These are phyloP conservation scores for Argynnis bischoffii DNA, from an alignment of 2,888 invertebrate genomes.

Conservation along the genomic window DNA sequence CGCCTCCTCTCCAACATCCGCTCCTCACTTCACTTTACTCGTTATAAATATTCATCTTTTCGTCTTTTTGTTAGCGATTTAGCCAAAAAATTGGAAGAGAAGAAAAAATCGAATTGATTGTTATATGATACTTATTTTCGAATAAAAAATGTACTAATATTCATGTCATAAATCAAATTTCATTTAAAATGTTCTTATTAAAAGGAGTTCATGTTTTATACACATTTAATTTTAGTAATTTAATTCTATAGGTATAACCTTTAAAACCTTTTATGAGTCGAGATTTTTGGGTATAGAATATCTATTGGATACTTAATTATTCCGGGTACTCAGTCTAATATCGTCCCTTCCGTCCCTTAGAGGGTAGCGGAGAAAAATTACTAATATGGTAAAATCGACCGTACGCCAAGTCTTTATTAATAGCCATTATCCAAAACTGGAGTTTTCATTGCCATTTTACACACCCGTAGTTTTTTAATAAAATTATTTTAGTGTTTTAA, in stretches of 20 bases:
- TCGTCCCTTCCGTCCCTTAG: slow-evolving; percentile 11
- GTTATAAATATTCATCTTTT: too few relatives aligned
- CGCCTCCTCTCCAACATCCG: too few relatives aligned
- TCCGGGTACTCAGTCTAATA: slow-evolving; percentile 21
- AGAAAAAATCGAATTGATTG: too few relatives aligned
- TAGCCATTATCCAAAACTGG: slow-evolving; percentile 16
- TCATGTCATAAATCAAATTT: too few relatives aligned
- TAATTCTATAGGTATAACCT: not conserved
- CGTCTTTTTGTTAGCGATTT: too few relatives aligned
- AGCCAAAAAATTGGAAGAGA: too few relatives aligned
- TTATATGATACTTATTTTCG: too few relatives aligned
- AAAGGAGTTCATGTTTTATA: not conserved
- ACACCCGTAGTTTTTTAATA: not conserved
- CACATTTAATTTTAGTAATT: not conserved
- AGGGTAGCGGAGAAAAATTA: slow-evolving; percentile 18
- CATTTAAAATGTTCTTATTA: not conserved
- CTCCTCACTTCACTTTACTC: too few relatives aligned
- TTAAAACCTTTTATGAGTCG: not conserved
- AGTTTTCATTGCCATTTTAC: slow-evolving; percentile 5
- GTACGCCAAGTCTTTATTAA: slow-evolving; percentile 15
- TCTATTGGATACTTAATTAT: slow-evolving; percentile 11
- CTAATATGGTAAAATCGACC: slow-evolving; percentile 25
- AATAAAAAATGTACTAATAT: too few relatives aligned
- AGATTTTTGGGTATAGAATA: slow-evolving; percentile 16
- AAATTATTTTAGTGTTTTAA: not conserved